Percentiles rank a stretch among this genome's conserved stretches.
Conservation (phyloP, 2,888 invertebrate genomes). For the Cynaeus angustus region DNA sequence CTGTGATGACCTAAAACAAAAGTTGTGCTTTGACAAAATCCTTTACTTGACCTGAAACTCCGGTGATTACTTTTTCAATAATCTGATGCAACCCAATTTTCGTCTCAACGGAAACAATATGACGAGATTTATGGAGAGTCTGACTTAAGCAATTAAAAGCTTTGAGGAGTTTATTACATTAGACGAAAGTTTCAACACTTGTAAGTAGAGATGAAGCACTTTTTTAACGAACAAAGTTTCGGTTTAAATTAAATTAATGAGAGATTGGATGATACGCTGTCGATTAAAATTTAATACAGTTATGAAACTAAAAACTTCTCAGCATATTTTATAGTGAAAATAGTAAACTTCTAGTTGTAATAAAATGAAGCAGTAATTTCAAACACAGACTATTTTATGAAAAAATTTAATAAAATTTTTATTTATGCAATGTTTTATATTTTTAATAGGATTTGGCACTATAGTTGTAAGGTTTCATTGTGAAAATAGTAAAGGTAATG, state of each 20-base stretch:
- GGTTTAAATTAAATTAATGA: background rate
- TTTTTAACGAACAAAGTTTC: background rate
- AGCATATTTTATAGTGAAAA: too few species aligned
- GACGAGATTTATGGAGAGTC: constrained; percentile 23
- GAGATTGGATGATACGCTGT: too few species aligned
- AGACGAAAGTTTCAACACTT: constrained; percentile 7
- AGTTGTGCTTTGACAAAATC: constrained; percentile 20
- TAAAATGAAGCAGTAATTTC: too few species aligned
- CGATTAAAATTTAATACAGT: too few species aligned
- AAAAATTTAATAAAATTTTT: too few species aligned
- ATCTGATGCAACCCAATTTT: constrained; percentile 27
- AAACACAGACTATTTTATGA: too few species aligned
- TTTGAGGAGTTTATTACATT: constrained; percentile 14
- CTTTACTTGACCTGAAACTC: constrained; percentile 28
- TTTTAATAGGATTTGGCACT: too few species aligned
- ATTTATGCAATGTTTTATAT: too few species aligned
- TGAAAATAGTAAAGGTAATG: too few species aligned
- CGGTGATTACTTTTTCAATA: constrained; percentile 36
- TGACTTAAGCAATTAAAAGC: constrained; percentile 26
- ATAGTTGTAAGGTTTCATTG: too few species aligned
- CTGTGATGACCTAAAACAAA: constrained; percentile 34
- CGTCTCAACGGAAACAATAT: constrained; percentile 6
- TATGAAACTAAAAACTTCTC: too few species aligned
- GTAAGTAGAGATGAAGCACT: background rate
- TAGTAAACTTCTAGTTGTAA: too few species aligned